Conservation (phyloP, 2,888 invertebrate genomes). For the Odiellus spinosus region DNA sequence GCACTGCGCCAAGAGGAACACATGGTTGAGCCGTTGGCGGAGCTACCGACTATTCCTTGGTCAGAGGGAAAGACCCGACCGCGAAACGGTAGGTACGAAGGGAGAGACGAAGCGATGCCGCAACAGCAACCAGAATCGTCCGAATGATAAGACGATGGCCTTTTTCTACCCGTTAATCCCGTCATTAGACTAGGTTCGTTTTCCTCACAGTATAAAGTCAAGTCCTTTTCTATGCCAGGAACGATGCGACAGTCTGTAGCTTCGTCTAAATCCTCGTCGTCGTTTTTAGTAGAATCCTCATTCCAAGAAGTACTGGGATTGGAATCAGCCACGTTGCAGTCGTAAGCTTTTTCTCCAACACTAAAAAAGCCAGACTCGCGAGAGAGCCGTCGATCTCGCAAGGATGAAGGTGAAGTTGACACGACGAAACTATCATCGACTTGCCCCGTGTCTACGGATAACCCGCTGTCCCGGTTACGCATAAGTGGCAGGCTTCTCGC, state of each 20-base stretch:
- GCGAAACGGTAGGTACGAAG: no score
- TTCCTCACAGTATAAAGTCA: no score
- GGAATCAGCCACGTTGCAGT: constrained; percentile 9
- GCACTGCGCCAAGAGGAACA: no score
- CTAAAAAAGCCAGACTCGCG: constrained; percentile 82
- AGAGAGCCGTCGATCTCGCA: constrained; percentile 31
- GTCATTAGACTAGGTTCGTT: no score
- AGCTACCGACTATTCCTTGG: no score
- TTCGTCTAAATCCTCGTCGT: not conserved
- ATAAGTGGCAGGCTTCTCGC: no score
- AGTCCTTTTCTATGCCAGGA: no score
- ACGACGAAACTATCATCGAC: constrained; percentile 3
- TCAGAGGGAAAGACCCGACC: no score
- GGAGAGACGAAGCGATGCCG: not conserved
- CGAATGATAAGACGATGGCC: constrained; percentile 13
- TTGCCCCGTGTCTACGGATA: no score
- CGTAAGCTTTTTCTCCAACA: constrained; percentile 32
- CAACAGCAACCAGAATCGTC: constrained; percentile 12
- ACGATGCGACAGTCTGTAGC: not conserved
- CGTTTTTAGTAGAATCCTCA: constrained; percentile 4
- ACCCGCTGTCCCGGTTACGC: no score
- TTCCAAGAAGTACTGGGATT: constrained; percentile 4
- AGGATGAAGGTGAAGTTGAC: not conserved
- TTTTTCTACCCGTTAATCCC: constrained; percentile 6
- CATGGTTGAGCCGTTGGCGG: no score